Evolutionary conservation across 2,113 vertebrate genomes (phyloP).

Genomic region (Guaruba guarouba): DNA sequence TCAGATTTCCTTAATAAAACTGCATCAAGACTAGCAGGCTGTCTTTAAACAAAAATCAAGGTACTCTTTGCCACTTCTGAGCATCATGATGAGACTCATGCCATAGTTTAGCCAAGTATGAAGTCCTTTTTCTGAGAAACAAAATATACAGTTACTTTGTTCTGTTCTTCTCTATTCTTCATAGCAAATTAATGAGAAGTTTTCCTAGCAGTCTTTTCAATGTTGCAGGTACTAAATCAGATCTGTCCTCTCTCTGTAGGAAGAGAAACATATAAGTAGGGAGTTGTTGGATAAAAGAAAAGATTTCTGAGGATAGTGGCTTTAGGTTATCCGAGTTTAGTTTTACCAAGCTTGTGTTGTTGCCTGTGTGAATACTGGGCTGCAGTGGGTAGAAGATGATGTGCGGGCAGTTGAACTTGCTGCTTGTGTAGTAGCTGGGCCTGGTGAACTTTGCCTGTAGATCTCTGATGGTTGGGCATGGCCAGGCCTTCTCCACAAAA

Average conservation of each 20-base stretch:
- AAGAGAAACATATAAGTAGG: background rate
- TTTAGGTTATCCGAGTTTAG: background rate
- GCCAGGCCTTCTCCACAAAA: background rate
- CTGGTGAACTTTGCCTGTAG: background rate
- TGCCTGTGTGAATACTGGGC: background rate
- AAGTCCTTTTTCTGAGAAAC: background rate
- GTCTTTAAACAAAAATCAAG: background rate
- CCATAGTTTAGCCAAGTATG: background rate
- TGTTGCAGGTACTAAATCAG: background rate
- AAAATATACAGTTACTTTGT: background rate
- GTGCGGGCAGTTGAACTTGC: background rate
- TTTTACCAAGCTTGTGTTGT: background rate
- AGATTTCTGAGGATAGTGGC: background rate
- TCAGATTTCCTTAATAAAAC: background rate
- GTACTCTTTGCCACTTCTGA: background rate
- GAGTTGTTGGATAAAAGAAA: background rate
- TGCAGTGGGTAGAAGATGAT: accelerated
- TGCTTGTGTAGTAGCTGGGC: background rate
- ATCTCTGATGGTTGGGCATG: background rate
- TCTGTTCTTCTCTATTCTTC: background rate
- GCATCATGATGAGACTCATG: background rate
- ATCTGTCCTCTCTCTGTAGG: background rate
- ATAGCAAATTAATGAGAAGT: background rate
- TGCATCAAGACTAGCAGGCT: background rate
- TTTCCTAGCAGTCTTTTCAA: background rate